A percentile compares a stretch with the other conserved stretches of the same genome.
Evolutionary conservation across 2,888 invertebrate genomes (phyloP).

Genomic region (Linnaemya vulpina): DNA sequence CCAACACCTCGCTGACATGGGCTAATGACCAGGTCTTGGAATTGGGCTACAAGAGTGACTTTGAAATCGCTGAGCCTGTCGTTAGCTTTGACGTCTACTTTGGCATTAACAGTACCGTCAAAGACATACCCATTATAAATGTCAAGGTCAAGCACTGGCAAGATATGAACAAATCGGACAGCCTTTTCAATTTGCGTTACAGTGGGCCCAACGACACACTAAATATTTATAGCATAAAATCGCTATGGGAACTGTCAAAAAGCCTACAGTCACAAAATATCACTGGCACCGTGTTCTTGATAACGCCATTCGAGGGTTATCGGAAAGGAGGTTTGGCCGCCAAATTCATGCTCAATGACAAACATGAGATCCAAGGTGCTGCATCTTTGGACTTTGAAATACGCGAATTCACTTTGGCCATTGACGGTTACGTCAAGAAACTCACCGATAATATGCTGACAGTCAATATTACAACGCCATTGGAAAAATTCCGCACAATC

Average conservation of each 20-base stretch:
- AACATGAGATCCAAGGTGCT: constrained; percentile 87
- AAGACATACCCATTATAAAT: constrained; percentile 85
- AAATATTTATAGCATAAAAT: constrained; percentile 87
- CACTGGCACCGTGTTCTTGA: constrained; percentile 84
- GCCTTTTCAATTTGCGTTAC: constrained; percentile 84
- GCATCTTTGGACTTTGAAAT: constrained; percentile 89
- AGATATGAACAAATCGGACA: constrained; percentile 83
- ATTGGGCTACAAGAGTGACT: constrained; percentile 84
- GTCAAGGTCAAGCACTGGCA: constrained; percentile 85
- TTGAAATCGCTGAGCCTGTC: constrained; percentile 81
- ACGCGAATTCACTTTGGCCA: constrained; percentile 86
- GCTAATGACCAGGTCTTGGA: constrained; percentile 85
- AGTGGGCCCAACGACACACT: constrained; percentile 78
- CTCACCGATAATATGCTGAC: constrained; percentile 90
- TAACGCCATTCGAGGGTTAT: constrained; percentile 89
- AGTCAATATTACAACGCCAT: constrained; percentile 90
- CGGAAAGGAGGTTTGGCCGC: constrained; percentile 87
- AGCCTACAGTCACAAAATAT: constrained; percentile 86
- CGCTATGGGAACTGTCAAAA: constrained; percentile 87
- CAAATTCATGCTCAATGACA: constrained; percentile 86
- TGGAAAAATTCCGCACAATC: constrained; percentile 87
- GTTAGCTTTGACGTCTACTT: constrained; percentile 84
- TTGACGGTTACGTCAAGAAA: constrained; percentile 88
- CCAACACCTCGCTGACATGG: constrained; percentile 85
- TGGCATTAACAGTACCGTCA: constrained; percentile 85